Base-by-base conservation (phyloP, 2,888 invertebrate genomes). In the Keiferia lycopersicella region DNA sequence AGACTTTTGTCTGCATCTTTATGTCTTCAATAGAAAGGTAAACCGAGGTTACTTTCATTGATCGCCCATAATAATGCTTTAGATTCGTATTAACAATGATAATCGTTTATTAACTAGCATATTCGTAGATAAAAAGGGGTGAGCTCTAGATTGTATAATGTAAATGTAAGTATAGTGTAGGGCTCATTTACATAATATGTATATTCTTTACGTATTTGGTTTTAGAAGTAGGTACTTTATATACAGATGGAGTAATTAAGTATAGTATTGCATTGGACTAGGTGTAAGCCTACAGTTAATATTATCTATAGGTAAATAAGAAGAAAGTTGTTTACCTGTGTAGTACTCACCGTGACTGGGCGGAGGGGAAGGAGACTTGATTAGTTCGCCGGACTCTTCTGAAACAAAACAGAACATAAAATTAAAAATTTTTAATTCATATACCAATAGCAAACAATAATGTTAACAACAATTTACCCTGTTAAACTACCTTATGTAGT, bases 291-390 rank as follows among this genome's bases (percentile, higher is more conserved):
- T n/a, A n/a, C n/a, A n/a, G n/a, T n/a, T n/a, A n/a, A n/a, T n/a
- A n/a, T n/a, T n/a, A n/a, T n/a, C n/a, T n/a, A n/a, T 34, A 34
- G 34, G 34, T 34, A 34, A 7, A 34, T 7, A 34, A 34, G 6
- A 34, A 34, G 34, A 34, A 34, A 34, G 4, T 34, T 34, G 34
- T 34, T 34, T 34, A 34, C 34, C 34, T 34, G 34, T n/a, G 16
- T 45, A 16, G 60, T 67, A 92, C 95, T 92, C 87, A 95, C 95
- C 95, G 82, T 94, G 93, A 77, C 95, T 95, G 81, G 94, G 94
- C 72, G 96, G 95, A 78, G 96, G 96, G 78, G 95, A 95, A 69
- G 96, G 96, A 75, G 96, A 95, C 87, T 96, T 95, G 81, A 96
- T 95, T 81, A 95, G 82, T 92, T 95, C 88, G 85, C 93, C 84